phyloP scores from a whole-genome alignment of 2,888 invertebrate species.

The Copidosoma aretas region DNA sequence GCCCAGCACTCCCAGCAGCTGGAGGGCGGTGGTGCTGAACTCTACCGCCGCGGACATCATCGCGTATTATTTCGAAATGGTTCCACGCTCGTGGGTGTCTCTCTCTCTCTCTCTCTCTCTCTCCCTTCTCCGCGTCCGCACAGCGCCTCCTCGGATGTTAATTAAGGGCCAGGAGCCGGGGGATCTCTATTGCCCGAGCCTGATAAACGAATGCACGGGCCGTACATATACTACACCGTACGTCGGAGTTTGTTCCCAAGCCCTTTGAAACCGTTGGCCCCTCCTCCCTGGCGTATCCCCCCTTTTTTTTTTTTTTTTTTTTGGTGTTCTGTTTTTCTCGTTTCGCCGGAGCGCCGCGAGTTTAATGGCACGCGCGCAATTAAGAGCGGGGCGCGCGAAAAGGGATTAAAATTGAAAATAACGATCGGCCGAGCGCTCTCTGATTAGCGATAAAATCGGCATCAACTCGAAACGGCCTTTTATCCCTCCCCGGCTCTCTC shows the following conservation, averaged over 20 bases:
- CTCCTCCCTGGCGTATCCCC: not conserved
- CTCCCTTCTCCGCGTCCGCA: too few species aligned
- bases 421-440: too few species aligned
- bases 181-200: conserved; percentile 36
- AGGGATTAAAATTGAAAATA: not conserved
- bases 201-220: conserved; percentile 33
- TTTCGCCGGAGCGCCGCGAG: not conserved
- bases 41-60: too few species aligned
- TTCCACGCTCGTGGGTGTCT: too few species aligned
- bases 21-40: not conserved
- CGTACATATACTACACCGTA: too few species aligned
- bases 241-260: not conserved
- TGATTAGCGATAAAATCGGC: too few species aligned
- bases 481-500: too few species aligned
- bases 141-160: conserved; percentile 14
- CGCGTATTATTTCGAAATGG: too few species aligned
- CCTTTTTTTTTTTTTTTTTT: not conserved
- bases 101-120: not conserved
- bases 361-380: not conserved
- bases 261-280: not conserved
- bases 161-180: conserved; percentile 32
- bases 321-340: too few species aligned
- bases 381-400: not conserved
- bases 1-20: not conserved
- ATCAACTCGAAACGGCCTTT: too few species aligned